These are phyloP conservation scores for Streptopelia turtur DNA, from an alignment of 2,797 vertebrate genomes.

Conservation along the genomic window DNA sequence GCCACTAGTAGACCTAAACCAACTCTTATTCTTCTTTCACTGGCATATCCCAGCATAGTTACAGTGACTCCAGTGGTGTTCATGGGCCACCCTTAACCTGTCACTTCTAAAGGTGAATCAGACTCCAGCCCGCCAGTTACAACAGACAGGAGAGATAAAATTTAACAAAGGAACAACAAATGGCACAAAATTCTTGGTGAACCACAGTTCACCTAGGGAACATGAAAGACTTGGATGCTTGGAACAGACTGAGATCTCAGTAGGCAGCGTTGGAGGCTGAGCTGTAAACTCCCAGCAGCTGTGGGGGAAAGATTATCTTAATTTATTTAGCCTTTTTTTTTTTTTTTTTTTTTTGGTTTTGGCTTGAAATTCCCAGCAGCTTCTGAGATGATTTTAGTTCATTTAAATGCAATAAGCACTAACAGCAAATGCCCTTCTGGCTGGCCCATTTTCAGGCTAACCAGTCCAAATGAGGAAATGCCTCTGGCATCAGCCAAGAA, in stretches of 20 bases:
- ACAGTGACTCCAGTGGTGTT: not conserved
- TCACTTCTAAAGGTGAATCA: not conserved
- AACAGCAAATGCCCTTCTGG: conserved; percentile 70
- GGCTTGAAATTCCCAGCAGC: conserved; percentile 66
- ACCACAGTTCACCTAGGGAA: not conserved
- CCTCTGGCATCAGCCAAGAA: conserved; percentile 63
- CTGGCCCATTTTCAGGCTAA: conserved; percentile 65
- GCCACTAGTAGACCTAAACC: not conserved
- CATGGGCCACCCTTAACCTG: not conserved
- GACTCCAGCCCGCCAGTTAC: not conserved
- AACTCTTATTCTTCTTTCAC: not conserved
- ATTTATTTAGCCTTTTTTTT: conserved; percentile 39
- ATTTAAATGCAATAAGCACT: conserved; percentile 69
- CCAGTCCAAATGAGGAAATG: conserved; percentile 67
- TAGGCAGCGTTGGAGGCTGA: not conserved
- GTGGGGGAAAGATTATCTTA: conserved; percentile 40
- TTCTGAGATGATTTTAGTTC: conserved; percentile 69
- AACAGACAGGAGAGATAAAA: not conserved
- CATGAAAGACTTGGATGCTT: not conserved
- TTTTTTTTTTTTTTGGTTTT: not conserved
- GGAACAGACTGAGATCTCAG: not conserved
- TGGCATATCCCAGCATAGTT: not conserved
- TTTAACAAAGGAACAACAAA: not conserved
- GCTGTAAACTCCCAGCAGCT: conserved; percentile 55
- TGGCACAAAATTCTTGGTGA: not conserved